phyloP scores from a whole-genome alignment of 1,140 invertebrate species.

The Ephestia elutella region DNA sequence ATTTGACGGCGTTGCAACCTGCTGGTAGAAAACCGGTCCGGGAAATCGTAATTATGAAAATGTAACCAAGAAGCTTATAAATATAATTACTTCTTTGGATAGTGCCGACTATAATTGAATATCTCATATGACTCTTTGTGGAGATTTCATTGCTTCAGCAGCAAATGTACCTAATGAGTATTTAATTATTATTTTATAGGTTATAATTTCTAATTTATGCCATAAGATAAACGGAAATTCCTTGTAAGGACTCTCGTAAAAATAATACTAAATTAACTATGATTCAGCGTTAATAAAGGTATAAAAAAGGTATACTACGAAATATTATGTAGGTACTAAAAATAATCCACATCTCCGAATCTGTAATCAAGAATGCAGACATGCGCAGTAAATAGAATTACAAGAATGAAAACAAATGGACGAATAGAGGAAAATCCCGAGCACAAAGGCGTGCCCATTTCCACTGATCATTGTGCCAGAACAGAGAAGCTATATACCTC shows the following conservation, averaged over 20 bases:
- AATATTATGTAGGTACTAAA: too few relatives aligned
- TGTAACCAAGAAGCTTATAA: conserved; percentile 6
- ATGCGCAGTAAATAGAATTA: conserved; percentile 46
- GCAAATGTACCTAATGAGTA: too few relatives aligned
- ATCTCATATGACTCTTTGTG: neutral
- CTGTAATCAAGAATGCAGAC: conserved; percentile 18
- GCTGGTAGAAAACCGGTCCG: conserved; percentile 21
- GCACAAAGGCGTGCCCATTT: conserved; percentile 66
- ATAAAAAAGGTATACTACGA: neutral
- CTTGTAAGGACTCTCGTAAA: too few relatives aligned
- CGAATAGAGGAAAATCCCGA: conserved; percentile 61
- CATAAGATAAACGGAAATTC: too few relatives aligned
- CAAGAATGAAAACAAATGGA: conserved; percentile 27
- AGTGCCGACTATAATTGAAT: neutral
- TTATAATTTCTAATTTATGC: too few relatives aligned
- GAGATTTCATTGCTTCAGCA: neutral
- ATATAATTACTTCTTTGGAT: neutral
- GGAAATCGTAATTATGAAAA: conserved; percentile 16
- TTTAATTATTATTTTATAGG: neutral
- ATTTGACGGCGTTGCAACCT: conserved; percentile 25
- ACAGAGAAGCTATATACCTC: conserved; percentile 28
- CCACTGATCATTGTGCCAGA: conserved; percentile 60
- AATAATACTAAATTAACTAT: too few relatives aligned
- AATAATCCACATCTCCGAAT: too few relatives aligned
- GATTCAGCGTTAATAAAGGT: too few relatives aligned